Evolutionary conservation across 2,888 invertebrate species (phyloP).

Genomic region (Drosophila tripunctata): DNA sequence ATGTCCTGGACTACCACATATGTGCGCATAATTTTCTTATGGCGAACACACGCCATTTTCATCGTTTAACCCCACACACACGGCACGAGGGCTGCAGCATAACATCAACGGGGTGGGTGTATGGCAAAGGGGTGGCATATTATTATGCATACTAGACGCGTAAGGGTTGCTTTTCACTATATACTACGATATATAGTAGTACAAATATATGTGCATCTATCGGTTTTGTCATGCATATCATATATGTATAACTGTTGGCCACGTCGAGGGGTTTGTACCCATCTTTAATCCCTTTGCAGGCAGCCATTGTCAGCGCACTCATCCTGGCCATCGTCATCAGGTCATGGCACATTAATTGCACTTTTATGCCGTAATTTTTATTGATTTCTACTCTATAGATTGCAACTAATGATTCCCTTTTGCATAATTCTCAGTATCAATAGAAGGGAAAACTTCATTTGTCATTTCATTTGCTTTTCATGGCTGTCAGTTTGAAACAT

Average conservation of each 20-base stretch:
- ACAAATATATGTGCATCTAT: conserved; percentile 2
- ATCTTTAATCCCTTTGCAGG: conserved; percentile 5
- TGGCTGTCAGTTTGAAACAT: neutral
- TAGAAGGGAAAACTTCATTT: neutral
- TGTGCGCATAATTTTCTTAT: conserved; percentile 44
- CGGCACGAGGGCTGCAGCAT: conserved; percentile 46
- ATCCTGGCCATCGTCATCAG: conserved; percentile 28
- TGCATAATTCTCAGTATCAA: conserved; percentile 41
- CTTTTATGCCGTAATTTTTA: conserved; percentile 68
- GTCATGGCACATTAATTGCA: conserved; percentile 72
- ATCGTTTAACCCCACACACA: conserved; percentile 65
- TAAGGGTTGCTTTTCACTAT: conserved; percentile 54
- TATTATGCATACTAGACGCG: conserved; percentile 69
- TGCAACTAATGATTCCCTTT: conserved; percentile 32
- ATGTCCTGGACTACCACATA: conserved; percentile 31
- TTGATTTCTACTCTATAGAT: conserved; percentile 51
- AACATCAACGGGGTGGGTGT: conserved; percentile 49
- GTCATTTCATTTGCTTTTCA: neutral
- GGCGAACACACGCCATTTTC: conserved; percentile 71
- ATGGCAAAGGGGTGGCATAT: conserved; percentile 66
- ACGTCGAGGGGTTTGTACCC: conserved; percentile 15
- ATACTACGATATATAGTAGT: neutral
- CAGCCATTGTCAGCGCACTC: conserved; percentile 45
- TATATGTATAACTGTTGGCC: conserved; percentile 5
- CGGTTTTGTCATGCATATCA: conserved; percentile 51